Conservation (phyloP, 2,113 vertebrate genomes). For the Spea multiplicata region DNA sequence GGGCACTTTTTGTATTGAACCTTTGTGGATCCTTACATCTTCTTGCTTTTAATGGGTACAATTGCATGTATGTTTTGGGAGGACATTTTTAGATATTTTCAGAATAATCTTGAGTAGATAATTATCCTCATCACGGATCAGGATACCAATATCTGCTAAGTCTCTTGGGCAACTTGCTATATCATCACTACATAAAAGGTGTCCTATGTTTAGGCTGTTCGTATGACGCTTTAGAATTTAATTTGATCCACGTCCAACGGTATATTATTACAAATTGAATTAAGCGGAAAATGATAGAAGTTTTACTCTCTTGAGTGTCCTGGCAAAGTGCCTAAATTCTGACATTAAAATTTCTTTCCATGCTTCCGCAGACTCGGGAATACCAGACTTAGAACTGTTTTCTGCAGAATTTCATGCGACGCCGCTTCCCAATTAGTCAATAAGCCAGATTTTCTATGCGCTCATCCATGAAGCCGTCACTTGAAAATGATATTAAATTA, state of each 20-base stretch:
- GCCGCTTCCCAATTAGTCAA: slow-evolving; percentile 12
- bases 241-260: background rate
- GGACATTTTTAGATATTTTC: no score
- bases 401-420: slow-evolving; percentile 16
- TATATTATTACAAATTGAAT: slow-evolving; percentile 5
- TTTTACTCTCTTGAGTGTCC: background rate
- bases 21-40: no score
- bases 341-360: slow-evolving; percentile 18
- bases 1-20: no score
- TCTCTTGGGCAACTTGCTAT: no score
- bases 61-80: no score
- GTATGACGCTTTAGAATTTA: background rate
- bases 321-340: slow-evolving; percentile 17
- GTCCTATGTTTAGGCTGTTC: background rate
- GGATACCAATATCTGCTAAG: no score
- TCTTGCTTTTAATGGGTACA: no score
- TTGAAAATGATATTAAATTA: background rate
- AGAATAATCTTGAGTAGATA: no score
- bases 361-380: background rate
- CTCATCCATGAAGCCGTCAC: slow-evolving; percentile 23
- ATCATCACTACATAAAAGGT: background rate
- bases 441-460: slow-evolving; percentile 13
- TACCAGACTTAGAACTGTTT: slow-evolving; percentile 20
- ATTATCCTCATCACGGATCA: no score
- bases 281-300: background rate